Base-by-base conservation (phyloP, 2,113 vertebrate genomes). In the Trichomycterus rosablanca region DNA sequence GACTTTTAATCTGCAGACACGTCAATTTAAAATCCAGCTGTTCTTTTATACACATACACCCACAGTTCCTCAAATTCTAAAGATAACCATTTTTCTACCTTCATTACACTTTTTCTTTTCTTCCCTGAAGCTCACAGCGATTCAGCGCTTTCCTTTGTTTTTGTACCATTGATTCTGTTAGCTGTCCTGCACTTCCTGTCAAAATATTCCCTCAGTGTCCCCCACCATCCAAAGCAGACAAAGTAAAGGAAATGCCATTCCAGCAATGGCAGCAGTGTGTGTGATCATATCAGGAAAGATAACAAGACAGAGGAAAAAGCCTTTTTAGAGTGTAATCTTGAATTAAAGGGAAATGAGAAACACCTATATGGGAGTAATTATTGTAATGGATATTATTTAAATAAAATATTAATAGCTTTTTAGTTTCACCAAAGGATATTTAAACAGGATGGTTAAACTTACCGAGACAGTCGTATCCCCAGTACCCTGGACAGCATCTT, bases 401-500 rank as follows among this genome's bases (percentile, higher is more conserved):
- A 10, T 4, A 30, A 30, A 3, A 30, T 30, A 7, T 30, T 30
- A 30, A 7, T 30, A 30, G 26, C 7, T 4, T 7, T 7, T 7
- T 30, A 30, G 3, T 30, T 40, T 12, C 37, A 40, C 12, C 7
- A 37, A 37, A 37, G 7, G 18, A 30, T 39, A 11, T 6, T 1
- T 2, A 30, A 39, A 35, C 6, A 18, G 16, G 40, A 10, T n/a
- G 22, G 39, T 14, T 12, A 15, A 57, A 76, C 80, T 75, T 56
- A 89, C 86, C 87, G 0, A 60, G 49, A 15, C 87, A 88, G 68
- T 89, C 74, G 1, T 62, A 74, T 12, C 87, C 87, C 87, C 87
- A 89, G 78, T 62, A 81, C 0, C 87, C 86, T 0, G 81, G 75
- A 66, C 87, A 89, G 67, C 87, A 88, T n/a, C 3, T 58, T 32